Percentiles rank a stretch among this genome's conserved stretches.
Conservation (phyloP, 2,888 invertebrate species). For the Cremastobaeus sp. region DNA sequence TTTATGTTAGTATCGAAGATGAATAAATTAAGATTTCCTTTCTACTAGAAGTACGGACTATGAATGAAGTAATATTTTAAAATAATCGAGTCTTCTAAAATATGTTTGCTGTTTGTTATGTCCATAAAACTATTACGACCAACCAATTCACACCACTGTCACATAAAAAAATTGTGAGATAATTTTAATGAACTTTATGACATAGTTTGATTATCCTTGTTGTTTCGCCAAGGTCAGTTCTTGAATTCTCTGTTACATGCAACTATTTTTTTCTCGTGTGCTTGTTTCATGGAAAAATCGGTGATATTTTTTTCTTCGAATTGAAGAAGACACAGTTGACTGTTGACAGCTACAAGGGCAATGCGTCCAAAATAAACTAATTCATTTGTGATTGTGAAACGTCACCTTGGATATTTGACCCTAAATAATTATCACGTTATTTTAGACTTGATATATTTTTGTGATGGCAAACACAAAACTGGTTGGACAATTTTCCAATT, state of each 20-base stretch:
- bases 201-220: background rate
- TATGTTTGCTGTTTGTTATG: too few species aligned
- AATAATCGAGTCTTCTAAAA: too few species aligned
- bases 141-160: too few species aligned
- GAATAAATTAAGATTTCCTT: background rate
- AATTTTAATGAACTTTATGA: background rate
- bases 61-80: too few species aligned
- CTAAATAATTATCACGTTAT: conserved; percentile 2
- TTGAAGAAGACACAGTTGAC: too few species aligned
- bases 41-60: too few species aligned
- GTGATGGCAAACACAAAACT: conserved; percentile 25
- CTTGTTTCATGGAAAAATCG: background rate
- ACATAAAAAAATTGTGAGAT: background rate
- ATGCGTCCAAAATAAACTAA: conserved; percentile 10
- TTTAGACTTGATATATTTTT: conserved; percentile 9
- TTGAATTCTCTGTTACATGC: background rate
- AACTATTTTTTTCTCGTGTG: background rate
- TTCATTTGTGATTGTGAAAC: conserved; percentile 1
- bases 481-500: conserved; percentile 7
- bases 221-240: too few species aligned
- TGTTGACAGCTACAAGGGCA: conserved; percentile 16
- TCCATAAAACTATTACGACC: too few species aligned
- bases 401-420: background rate
- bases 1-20: conserved; percentile 3
- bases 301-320: conserved; percentile 2